Evolutionary conservation across 92 coral and sea anemone genomes (phyloP).

Genomic region (Hydrozoanthus gracilis): DNA sequence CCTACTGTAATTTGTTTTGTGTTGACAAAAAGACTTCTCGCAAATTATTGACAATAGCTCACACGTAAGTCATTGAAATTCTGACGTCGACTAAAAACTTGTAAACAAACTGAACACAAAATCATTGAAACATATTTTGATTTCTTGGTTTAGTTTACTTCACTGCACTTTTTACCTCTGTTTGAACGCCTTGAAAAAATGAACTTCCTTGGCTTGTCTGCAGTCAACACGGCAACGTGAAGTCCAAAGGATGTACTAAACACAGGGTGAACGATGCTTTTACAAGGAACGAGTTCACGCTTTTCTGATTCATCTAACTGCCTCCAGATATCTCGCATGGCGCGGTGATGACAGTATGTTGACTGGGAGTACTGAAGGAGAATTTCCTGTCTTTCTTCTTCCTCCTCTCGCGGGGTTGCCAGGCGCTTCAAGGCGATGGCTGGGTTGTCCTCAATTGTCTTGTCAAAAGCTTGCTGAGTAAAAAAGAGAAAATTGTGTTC

Average conservation of each 20-base stretch:
- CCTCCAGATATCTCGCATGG: constrained; percentile 96
- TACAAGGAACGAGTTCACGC: constrained; percentile 80
- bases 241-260: constrained; percentile 99
- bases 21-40: too few species aligned
- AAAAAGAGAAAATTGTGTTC: neutral
- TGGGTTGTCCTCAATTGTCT: constrained; percentile 89
- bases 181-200: constrained; percentile 92
- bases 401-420: constrained; percentile 94
- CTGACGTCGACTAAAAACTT: too few species aligned
- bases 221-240: constrained; percentile 98
- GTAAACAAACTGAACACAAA: too few species aligned
- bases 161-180: constrained; percentile 68
- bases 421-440: constrained; percentile 92
- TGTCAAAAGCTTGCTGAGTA: constrained; percentile 81
- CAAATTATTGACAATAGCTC: too few species aligned
- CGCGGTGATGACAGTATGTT: constrained; percentile 98
- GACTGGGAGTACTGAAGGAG: constrained; percentile 81
- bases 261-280: constrained; percentile 85
- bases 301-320: constrained; percentile 72
- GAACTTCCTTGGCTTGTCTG: constrained; percentile 90
- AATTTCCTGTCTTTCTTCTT: constrained; percentile 94
- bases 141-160: neutral
- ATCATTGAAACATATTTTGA: too few species aligned
- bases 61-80: too few species aligned
- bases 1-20: too few species aligned